Base-by-base conservation (phyloP, 1,140 invertebrate species). In the Microplitis mediator region DNA sequence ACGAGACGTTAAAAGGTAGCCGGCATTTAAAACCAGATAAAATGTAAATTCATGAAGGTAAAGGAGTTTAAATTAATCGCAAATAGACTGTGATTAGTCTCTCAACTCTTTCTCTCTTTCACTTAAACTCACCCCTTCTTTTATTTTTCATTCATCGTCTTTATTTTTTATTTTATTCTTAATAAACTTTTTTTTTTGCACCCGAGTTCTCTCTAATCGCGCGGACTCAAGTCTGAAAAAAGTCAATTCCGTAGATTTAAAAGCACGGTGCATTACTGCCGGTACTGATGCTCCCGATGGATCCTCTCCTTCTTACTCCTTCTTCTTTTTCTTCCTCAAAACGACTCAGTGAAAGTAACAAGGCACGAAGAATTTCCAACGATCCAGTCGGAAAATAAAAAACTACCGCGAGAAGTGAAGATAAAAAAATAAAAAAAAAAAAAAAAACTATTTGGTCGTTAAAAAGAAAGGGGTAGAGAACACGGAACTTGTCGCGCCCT, bases 21-120 rank as follows among this genome's bases (percentile, higher is more conserved):
- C 31, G 45, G 11, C 60, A 71, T 71, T 56, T 65, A 65, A 63
- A 35, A 64, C 32, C 60, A 51, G 69, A 70, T 71, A 71, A 64
- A 65, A 71, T 45, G 62, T 61, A 63, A 71, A 52, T 71, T 71
- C 52, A 51, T 39, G 16, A 56, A 36, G 32, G 51, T 31, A 32
- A 68, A 68, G 32, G 65, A 68, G 23, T 65, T 71, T 63, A 71
- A 71, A 71, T 71, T 65, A 71, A 71, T 71, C 50, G 69, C 61
- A 71, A 71, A 71, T 63, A 71, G 69, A 65, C 61, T 65, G 69
- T 71, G 69, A 71, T 71, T 71, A 71, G 69, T 32, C 61, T 45
- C 11, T 52, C 69, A 71, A 64, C 51, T 51, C 32, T 52, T 32
- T 71, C 31, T 61, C 36, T 62, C 56, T 69, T 69, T 58, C 54